Conservation (phyloP, 2,797 vertebrate species). For the Ceryle rudis region DNA sequence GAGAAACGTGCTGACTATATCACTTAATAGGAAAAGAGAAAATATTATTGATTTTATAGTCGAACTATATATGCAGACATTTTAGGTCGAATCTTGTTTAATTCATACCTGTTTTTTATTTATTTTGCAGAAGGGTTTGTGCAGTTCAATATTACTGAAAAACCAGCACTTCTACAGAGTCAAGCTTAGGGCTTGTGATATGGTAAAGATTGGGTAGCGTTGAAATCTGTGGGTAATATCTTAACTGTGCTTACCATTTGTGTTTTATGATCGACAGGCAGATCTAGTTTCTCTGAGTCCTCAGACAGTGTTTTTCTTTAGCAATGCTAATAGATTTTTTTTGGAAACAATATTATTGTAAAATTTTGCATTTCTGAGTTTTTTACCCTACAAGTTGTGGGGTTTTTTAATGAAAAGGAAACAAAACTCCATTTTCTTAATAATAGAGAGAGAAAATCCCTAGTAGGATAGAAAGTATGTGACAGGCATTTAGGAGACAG, state of each 20-base stretch:
- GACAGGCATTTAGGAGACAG: background rate
- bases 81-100: conserved; percentile 45
- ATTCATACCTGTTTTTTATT: conserved; percentile 35
- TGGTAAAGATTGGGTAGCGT: background rate
- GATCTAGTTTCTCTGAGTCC: background rate
- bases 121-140: conserved; percentile 9
- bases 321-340: background rate
- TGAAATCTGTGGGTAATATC: background rate
- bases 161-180: background rate
- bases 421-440: background rate
- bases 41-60: conserved; percentile 29
- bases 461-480: accelerated
- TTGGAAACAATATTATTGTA: background rate
- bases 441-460: background rate
- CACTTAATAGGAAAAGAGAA: conserved; percentile 16
- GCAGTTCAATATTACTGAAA: background rate
- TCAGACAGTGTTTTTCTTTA: background rate
- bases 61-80: conserved; percentile 37
- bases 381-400: background rate
- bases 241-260: background rate
- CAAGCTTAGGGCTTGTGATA: background rate
- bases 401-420: background rate
- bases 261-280: background rate
- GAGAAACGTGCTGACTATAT: conserved; percentile 2
- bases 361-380: background rate